Evolutionary conservation across 2,113 vertebrate genomes (phyloP).

Genomic region (Vanacampus margaritifer): DNA sequence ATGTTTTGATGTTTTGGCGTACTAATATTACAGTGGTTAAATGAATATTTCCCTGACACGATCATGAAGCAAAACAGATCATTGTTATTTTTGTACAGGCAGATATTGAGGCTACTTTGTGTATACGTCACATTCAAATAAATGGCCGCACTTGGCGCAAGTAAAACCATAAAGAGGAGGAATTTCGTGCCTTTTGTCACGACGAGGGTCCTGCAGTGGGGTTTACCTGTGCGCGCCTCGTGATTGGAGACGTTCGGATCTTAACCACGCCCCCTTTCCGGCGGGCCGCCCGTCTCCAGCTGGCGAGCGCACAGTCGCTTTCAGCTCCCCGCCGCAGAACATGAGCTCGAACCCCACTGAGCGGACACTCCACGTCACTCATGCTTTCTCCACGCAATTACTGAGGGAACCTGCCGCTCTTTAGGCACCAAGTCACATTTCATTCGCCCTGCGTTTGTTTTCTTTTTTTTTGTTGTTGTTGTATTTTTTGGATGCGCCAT

Average conservation of each 20-base stretch:
- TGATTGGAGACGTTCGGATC: conserved; percentile 47
- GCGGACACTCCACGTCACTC: conserved; percentile 23
- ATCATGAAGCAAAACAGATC: too few species aligned
- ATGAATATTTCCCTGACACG: too few species aligned
- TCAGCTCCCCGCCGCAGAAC: conserved; percentile 20
- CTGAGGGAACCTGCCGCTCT: conserved; percentile 34
- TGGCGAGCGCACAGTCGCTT: conserved; percentile 35
- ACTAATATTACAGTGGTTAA: too few species aligned
- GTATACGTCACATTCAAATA: not conserved
- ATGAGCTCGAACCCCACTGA: conserved; percentile 28
- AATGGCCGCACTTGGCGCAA: not conserved
- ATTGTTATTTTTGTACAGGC: too few species aligned
- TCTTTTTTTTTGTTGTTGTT: conserved; percentile 3
- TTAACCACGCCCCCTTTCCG: conserved; percentile 42
- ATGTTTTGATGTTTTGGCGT: too few species aligned
- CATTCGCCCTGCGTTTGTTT: not conserved
- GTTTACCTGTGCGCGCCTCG: conserved; percentile 51
- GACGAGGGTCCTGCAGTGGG: conserved; percentile 5
- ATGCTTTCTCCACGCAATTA: conserved; percentile 30
- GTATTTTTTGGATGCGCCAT: conserved; percentile 54
- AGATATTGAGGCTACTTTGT: not conserved
- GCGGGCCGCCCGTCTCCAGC: conserved; percentile 43
- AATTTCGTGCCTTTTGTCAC: conserved; percentile 5
- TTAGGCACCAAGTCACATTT: conserved; percentile 6
- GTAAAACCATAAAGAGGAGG: not conserved